These are phyloP conservation scores for Euclidia mi DNA, from an alignment of 2,888 invertebrate genomes.

Conservation along the genomic window DNA sequence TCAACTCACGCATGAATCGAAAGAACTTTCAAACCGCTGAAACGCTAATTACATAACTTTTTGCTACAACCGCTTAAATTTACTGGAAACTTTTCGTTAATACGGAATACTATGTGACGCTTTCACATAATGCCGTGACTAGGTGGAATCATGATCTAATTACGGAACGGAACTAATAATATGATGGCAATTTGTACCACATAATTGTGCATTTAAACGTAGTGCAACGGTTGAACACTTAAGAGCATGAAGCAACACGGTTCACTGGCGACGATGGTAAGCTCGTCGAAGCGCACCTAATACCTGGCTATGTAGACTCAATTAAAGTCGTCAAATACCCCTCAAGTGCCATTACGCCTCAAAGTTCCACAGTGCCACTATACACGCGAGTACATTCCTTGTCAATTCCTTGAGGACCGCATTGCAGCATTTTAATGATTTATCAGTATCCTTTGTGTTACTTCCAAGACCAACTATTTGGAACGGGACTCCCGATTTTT, in stretches of 20 bases:
- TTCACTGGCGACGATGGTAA: neutral
- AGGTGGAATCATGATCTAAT: conserved; percentile 18
- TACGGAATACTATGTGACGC: conserved; percentile 54
- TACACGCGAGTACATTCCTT: conserved; percentile 70
- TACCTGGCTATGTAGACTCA: conserved; percentile 31
- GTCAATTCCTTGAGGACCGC: conserved; percentile 81
- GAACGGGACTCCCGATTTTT: conserved; percentile 59
- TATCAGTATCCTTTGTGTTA: conserved; percentile 80
- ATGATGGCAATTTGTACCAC: neutral
- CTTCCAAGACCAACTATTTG: conserved; percentile 71
- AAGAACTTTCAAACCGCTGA: conserved; percentile 63
- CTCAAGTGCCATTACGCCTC: conserved; percentile 60
- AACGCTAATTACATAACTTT: conserved; percentile 78
- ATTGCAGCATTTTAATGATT: conserved; percentile 87
- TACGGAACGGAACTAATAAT: conserved; percentile 3
- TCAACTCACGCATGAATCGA: conserved; percentile 62
- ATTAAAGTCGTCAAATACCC: conserved; percentile 50
- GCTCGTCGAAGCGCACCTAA: conserved; percentile 29
- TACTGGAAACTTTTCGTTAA: conserved; percentile 59
- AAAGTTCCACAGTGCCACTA: conserved; percentile 53
- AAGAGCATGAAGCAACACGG: neutral
- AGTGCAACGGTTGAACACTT: neutral
- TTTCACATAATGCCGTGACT: conserved; percentile 37
- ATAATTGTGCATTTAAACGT: neutral
- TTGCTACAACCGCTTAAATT: conserved; percentile 61